Conservation (phyloP, 2,797 vertebrate genomes). For the Steatocranus sp. region DNA sequence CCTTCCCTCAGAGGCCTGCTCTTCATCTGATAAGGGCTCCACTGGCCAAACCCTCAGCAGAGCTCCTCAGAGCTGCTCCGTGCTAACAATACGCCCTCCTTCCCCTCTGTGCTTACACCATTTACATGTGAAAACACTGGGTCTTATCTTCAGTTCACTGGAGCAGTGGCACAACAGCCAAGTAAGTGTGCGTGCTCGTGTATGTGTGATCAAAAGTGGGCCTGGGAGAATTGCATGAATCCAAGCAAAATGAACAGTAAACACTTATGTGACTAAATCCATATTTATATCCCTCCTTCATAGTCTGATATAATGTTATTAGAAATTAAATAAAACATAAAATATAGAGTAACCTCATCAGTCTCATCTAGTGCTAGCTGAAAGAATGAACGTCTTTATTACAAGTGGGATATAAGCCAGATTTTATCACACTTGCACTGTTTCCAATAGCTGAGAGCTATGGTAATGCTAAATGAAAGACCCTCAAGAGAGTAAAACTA, state of each 20-base stretch:
- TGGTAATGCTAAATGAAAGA: constrained; percentile 38
- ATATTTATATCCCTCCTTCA: neutral
- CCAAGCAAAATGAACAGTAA: constrained; percentile 2
- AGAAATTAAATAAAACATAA: neutral
- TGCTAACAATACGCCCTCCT: constrained; percentile 66
- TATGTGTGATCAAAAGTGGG: constrained; percentile 17
- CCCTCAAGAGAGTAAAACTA: constrained; percentile 38
- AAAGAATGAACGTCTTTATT: constrained; percentile 14
- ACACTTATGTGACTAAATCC: constrained; percentile 2
- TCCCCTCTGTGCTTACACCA: constrained; percentile 50
- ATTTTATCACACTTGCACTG: constrained; percentile 18
- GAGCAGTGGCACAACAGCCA: constrained; percentile 61
- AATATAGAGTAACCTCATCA: neutral
- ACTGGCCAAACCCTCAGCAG: constrained; percentile 61
- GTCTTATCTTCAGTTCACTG: constrained; percentile 74
- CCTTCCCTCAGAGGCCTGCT: constrained; percentile 68
- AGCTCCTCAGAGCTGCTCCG: constrained; percentile 59
- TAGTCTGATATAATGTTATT: neutral
- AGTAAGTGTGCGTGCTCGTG: constrained; percentile 26
- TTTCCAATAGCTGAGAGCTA: constrained; percentile 15
- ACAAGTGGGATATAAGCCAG: constrained; percentile 13
- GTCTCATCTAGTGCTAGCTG: constrained; percentile 3
- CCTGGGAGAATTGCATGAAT: constrained; percentile 20
- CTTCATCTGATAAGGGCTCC: constrained; percentile 77
- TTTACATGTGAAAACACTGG: constrained; percentile 78